phyloP scores from a whole-genome alignment of 1,140 invertebrate genomes.

The Myzus persicae region DNA sequence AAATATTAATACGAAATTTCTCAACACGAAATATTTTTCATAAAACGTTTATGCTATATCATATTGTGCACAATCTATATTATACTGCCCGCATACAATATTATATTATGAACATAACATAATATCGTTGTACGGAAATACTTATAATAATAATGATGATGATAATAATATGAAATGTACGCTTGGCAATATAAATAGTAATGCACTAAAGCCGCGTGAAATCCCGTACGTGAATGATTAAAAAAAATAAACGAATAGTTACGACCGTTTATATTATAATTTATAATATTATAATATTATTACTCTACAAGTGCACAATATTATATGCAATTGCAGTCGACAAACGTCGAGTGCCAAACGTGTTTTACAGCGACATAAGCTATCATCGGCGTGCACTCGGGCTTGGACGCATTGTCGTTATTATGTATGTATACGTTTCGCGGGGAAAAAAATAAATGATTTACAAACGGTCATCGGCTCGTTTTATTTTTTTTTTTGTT shows the following conservation, averaged over 20 bases:
- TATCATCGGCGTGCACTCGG: not conserved
- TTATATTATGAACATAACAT: not conserved
- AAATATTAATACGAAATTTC: not conserved
- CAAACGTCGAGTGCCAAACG: not conserved
- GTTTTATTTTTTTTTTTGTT: too few species aligned
- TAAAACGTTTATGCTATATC: not conserved
- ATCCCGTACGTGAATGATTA: not conserved
- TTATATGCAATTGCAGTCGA: not conserved
- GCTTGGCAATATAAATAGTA: not conserved
- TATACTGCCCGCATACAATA: too few species aligned
- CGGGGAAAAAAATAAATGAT: not conserved
- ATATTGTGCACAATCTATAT: not conserved
- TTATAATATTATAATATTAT: too few species aligned
- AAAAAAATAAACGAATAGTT: not conserved
- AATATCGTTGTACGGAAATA: not conserved
- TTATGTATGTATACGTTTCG: not conserved
- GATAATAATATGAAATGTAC: too few species aligned
- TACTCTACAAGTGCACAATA: too few species aligned
- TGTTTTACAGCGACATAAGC: not conserved
- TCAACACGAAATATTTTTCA: slow-evolving; percentile 10
- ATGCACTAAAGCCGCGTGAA: not conserved
- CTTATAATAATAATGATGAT: not conserved
- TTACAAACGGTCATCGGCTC: not conserved
- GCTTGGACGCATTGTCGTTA: not conserved
- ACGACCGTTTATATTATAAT: not conserved